Evolutionary conservation across 2,888 invertebrate genomes (phyloP).

Genomic region (Aleiodes testaceus): DNA sequence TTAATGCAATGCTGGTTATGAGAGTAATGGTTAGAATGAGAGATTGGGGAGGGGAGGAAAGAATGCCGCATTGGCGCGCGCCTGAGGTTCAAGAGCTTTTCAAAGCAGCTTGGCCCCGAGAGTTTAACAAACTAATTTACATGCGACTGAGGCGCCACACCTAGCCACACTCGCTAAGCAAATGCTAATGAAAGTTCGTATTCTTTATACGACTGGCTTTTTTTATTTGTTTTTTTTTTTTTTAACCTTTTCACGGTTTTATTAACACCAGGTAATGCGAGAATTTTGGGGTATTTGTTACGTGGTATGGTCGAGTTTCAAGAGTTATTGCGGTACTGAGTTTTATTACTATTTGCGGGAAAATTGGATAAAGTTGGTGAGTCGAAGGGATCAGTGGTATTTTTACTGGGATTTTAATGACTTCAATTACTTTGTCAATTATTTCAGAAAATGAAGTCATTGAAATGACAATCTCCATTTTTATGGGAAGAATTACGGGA

Average conservation of each 20-base stretch:
- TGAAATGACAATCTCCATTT: no score
- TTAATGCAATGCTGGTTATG: not conserved
- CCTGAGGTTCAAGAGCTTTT: conserved; percentile 32
- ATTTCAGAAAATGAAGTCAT: no score
- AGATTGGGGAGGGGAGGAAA: conserved; percentile 8
- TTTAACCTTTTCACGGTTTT: not conserved
- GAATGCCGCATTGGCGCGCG: conserved; percentile 36
- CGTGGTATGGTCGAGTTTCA: not conserved
- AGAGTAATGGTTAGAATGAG: conserved; percentile 14
- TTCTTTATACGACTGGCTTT: conserved; percentile 7
- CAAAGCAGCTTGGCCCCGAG: conserved; percentile 13
- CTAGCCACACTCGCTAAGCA: conserved; percentile 10
- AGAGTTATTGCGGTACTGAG: not conserved
- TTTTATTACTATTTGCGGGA: not conserved
- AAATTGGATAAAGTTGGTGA: no score
- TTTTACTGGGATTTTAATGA: no score
- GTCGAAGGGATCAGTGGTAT: no score
- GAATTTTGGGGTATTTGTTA: conserved; percentile 8
- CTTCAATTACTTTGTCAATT: no score
- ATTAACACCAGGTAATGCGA: conserved; percentile 27
- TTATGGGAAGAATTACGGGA: no score
- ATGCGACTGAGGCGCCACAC: conserved; percentile 38
- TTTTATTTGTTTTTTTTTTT: conserved; percentile 10
- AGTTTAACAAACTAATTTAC: conserved; percentile 51
- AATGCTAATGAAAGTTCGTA: conserved; percentile 6